Base-by-base conservation (phyloP, 2,797 vertebrate genomes). In the Nannoperca obscura region DNA sequence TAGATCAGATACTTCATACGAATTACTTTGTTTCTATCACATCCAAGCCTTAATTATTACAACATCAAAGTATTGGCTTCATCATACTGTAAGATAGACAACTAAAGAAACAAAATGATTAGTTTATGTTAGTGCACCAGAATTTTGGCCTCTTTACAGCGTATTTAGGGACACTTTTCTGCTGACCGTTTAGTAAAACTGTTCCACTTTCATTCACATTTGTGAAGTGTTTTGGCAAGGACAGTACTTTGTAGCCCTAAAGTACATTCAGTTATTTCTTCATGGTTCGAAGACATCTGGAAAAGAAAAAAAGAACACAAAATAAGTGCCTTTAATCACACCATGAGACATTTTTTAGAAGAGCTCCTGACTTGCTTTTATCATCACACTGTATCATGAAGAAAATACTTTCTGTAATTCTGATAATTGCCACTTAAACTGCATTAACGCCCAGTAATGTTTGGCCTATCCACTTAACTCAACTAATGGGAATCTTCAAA, bases 381-480 rank as follows among this genome's bases (percentile, higher is more conserved):
- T 57, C 64, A 58, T 58, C 61, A 65, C 38, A 52, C 46, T 60
- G 52, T 68, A 38, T 54, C 0, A 0, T 68, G 34, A 59, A 49
- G 17, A 67, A 78, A 64, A 69, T 32, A 78, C 42, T 72, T 24
- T 12, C 30, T 38, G 4, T 49, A 54, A 22, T 50, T 69, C 20
- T 53, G 14, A 55, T 73, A 55, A 78, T 69, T 40, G 30, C 58
- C 20, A 55, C 74, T 61, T 50, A 55, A 78, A 63, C 32, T 32
- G 14, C 60, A 27, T 75, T 59, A 83, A 76, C 11, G 36, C 24
- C 54, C 46, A 34, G 7, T 59, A 59, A 71, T 54, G 36, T 62
- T 71, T 73, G 40, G 5, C 32, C 13, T 40, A 15, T 59, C 14
- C 54, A 63, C 32, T 76, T 75, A 62, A 65, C 15, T 53, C 20